Evolutionary conservation across 2,113 vertebrate species (phyloP).

Genomic region (Suricata suricatta): DNA sequence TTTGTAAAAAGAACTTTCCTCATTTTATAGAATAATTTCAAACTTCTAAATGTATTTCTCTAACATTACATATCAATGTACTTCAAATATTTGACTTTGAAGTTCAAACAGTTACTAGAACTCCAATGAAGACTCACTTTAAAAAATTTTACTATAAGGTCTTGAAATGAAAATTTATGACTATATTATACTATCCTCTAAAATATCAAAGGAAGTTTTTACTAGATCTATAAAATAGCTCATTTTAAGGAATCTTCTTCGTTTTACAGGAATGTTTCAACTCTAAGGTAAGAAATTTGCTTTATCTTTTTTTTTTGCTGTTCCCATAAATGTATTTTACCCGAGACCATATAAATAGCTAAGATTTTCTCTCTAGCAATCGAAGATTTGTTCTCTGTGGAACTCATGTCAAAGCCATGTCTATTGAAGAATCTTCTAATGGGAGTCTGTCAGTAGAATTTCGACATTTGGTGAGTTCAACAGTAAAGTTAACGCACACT

Average conservation of each 20-base stretch:
- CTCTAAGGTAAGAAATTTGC: constrained; percentile 91
- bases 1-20: background rate
- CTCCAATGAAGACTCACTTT: background rate
- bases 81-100: constrained; percentile 59
- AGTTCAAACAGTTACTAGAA: constrained; percentile 11
- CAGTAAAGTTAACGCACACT: background rate
- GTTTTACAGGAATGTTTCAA: constrained; percentile 92
- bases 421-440: constrained; percentile 95
- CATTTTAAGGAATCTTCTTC: constrained; percentile 71
- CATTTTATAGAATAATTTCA: constrained; percentile 23
- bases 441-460: constrained; percentile 97
- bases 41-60: constrained; percentile 18
- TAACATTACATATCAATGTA: background rate
- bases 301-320: background rate
- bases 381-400: constrained; percentile 96
- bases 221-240: background rate
- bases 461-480: constrained; percentile 91
- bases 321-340: background rate
- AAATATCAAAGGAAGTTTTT: background rate
- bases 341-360: background rate
- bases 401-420: constrained; percentile 97
- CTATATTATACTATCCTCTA: background rate
- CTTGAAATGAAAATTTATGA: background rate
- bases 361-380: constrained; percentile 85
- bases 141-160: constrained; percentile 20